These are phyloP conservation scores for Poecilobothrus nobilitatus DNA, from an alignment of 2,888 invertebrate species.

Conservation along the genomic window DNA sequence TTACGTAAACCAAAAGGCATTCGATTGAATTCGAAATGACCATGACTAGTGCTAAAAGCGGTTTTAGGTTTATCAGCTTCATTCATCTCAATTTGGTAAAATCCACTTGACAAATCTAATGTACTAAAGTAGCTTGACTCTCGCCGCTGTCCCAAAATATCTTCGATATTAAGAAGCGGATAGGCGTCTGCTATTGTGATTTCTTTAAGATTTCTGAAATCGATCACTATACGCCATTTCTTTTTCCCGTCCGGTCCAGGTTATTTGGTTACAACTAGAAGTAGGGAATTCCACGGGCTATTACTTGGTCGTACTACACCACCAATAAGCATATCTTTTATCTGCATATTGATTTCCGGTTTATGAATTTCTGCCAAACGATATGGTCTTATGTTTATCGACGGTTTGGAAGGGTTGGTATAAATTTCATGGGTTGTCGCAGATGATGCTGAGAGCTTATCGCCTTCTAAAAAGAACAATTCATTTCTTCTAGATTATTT, in stretches of 20 bases:
- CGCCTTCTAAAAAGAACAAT: too few relatives aligned
- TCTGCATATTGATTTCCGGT: too few relatives aligned
- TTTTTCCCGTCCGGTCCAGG: background rate
- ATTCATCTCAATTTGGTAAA: slow-evolving; percentile 12
- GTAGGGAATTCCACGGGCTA: too few relatives aligned
- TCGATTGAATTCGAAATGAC: slow-evolving; percentile 11
- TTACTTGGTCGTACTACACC: too few relatives aligned
- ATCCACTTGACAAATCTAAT: slow-evolving; percentile 8
- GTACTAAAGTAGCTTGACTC: slow-evolving; percentile 11
- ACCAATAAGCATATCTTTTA: too few relatives aligned
- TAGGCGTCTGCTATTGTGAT: slow-evolving; percentile 10
- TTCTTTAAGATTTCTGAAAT: slow-evolving; percentile 12
- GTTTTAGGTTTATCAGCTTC: slow-evolving; percentile 13
- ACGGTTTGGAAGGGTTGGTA: too few relatives aligned
- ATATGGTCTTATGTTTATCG: too few relatives aligned
- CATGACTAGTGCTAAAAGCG: slow-evolving; percentile 8
- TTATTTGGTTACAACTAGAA: background rate
- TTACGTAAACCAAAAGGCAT: slow-evolving; percentile 14
- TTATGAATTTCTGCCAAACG: too few relatives aligned
- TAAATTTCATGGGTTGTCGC: too few relatives aligned
- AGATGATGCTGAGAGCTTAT: too few relatives aligned
- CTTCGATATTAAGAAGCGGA: slow-evolving; percentile 7
- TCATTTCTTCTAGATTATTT: too few relatives aligned
- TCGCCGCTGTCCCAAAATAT: slow-evolving; percentile 9
- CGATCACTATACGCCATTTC: slow-evolving; percentile 13